Conservation (phyloP, 1,140 invertebrate species). For the Leptestheria dahalacensis region DNA sequence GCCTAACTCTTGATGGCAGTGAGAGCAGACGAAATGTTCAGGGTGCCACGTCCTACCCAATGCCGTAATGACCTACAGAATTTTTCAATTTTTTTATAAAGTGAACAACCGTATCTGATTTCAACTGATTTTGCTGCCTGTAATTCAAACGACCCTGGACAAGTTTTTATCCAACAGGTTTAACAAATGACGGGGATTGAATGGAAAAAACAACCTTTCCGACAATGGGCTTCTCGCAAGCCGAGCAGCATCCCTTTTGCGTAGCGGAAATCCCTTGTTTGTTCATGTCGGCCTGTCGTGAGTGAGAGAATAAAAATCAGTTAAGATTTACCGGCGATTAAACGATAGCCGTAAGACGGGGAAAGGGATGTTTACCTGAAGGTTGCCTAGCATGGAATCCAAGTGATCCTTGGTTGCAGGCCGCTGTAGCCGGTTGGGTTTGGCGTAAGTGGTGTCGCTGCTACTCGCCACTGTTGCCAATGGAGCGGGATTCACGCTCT, state of each 20-base stretch:
- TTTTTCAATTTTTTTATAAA: too few relatives aligned
- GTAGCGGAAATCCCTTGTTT: slow-evolving; percentile 93
- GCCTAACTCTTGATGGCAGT: slow-evolving; percentile 90
- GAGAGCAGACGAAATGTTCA: slow-evolving; percentile 94
- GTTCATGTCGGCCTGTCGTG: slow-evolving; percentile 64
- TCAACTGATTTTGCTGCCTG: too few relatives aligned
- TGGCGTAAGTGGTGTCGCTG: slow-evolving; percentile 54
- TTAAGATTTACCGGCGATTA: slow-evolving; percentile 29
- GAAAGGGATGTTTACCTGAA: slow-evolving; percentile 37
- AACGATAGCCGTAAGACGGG: slow-evolving; percentile 22
- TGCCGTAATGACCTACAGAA: slow-evolving; percentile 87
- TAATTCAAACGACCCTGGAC: slow-evolving; percentile 1
- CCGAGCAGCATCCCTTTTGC: slow-evolving; percentile 94
- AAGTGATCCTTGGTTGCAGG: slow-evolving; percentile 39
- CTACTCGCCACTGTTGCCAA: slow-evolving; percentile 26
- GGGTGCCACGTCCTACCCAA: slow-evolving; percentile 99
- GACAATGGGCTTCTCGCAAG: slow-evolving; percentile 94
- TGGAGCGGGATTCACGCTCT: not conserved
- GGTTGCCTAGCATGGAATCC: slow-evolving; percentile 83
- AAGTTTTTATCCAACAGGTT: slow-evolving; percentile 19
- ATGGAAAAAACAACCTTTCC: slow-evolving; percentile 53
- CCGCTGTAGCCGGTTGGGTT: slow-evolving; percentile 43
- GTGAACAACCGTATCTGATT: too few relatives aligned
- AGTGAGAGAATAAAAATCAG: slow-evolving; percentile 2
- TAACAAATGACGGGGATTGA: not conserved